Base-by-base conservation (phyloP, 1,140 invertebrate species). In the Rhopalosiphum padi region DNA sequence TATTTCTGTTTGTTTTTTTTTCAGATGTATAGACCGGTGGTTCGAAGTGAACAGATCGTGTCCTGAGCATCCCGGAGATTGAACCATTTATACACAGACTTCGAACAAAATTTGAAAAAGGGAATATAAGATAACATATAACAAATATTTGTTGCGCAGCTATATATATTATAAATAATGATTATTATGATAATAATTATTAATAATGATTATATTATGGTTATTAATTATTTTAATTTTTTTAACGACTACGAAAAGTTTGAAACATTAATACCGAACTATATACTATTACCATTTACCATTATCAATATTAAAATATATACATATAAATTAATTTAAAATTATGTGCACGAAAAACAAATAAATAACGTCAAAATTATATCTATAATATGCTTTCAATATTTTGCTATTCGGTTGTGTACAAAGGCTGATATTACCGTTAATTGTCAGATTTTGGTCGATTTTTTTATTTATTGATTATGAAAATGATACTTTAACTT, bases 41-140 rank as follows among this genome's bases (percentile, higher is more conserved):
- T 99, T 99, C 96, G 98, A 99, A 96, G 98, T 99, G 95, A 99
- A 99, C 96, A 97, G 98, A 95, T 98, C 98, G 94, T 99, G 98
- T 96, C 98, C 98, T 55, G 98, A 99, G 96, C 98, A 99, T 96
- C 98, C 98, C 94, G 97, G 97, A 94, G 98, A 99, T 96, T 98
- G 97, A 94, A 94, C 6, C 37, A 9, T 83, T 8, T 53, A 46
- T 51, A 53, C 8, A 82, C 8, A 4, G 46, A 85, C 48, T 25
- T 55, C 48, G 48, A 93, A 93, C 46, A 93, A 86, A 55, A 92
- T 35, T 30, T 51, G n/a, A 83, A 77, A 46, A 82, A 60, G 68
- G n/a, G n/a, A 51, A 83, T 82, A 68, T 46, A 77, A 91, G 41
- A 43, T 91, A 60, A 90, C 82, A 82, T 51, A 21, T 77, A 77